These are phyloP conservation scores for Eclectus roratus DNA, from an alignment of 2,113 vertebrate species.

Conservation along the genomic window DNA sequence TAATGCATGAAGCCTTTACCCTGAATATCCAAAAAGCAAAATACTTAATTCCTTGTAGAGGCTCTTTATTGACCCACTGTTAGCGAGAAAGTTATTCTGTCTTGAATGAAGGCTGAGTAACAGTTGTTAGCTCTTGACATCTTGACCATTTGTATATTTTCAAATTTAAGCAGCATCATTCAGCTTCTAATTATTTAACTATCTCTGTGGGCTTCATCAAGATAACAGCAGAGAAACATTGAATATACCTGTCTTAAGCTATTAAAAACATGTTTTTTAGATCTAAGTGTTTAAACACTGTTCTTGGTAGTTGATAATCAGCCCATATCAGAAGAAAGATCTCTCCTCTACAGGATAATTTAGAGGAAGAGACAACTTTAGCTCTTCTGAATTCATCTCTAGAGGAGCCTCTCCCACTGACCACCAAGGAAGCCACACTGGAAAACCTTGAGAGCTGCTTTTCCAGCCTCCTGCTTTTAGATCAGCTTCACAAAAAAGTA, in stretches of 20 bases:
- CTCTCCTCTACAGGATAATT: background rate
- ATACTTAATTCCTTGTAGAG: background rate
- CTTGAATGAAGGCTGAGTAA: background rate
- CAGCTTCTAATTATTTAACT: background rate
- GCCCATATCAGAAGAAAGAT: background rate
- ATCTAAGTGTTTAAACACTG: background rate
- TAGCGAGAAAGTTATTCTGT: background rate
- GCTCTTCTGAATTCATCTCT: background rate
- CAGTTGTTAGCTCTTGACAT: background rate
- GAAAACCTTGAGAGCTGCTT: background rate
- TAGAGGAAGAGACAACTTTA: background rate
- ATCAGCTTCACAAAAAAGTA: background rate
- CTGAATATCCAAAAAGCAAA: background rate
- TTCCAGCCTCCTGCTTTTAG: background rate
- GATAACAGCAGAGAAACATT: background rate
- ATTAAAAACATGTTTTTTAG: background rate
- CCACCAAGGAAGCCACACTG: background rate
- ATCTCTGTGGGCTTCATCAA: background rate
- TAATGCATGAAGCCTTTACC: background rate
- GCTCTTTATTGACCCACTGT: background rate
- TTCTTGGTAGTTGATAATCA: background rate
- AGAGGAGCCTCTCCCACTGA: background rate
- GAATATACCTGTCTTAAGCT: background rate
- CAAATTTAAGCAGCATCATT: conserved; percentile 29
- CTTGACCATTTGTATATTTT: background rate